Conservation (phyloP, 2,797 vertebrate genomes). For the Avahi laniger region DNA sequence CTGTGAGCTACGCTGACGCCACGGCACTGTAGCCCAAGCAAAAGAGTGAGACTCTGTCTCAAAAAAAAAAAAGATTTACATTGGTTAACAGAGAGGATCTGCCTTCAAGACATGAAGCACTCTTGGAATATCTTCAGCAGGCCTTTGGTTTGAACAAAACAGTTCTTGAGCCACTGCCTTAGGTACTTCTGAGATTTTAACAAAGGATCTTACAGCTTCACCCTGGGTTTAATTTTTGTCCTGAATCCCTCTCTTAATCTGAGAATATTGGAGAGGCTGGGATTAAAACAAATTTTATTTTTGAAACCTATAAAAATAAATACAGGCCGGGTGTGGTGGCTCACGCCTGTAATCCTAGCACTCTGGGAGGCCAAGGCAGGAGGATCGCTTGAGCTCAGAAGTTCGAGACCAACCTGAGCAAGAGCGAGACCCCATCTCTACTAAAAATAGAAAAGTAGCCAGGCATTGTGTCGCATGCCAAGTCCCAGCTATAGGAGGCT, state of each 20-base stretch:
- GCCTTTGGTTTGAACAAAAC: not conserved
- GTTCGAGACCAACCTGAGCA: too few species aligned
- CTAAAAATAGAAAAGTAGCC: too few species aligned
- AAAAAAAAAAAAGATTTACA: not conserved
- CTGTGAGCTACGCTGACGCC: too few species aligned
- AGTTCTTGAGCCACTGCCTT: not conserved
- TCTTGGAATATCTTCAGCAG: not conserved
- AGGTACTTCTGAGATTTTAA: not conserved
- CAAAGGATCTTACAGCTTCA: not conserved
- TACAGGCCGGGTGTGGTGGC: too few species aligned
- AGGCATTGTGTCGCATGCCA: too few species aligned
- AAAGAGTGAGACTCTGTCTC: too few species aligned
- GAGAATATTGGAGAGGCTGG: not conserved
- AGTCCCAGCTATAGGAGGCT: too few species aligned
- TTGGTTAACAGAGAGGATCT: not conserved
- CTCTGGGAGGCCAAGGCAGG: too few species aligned
- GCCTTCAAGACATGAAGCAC: not conserved
- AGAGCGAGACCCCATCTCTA: too few species aligned
- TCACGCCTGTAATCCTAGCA: too few species aligned
- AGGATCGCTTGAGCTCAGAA: too few species aligned
- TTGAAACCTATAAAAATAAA: not conserved
- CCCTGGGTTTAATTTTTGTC: not conserved
- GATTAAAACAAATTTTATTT: constrained; percentile 9
- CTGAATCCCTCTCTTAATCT: not conserved
- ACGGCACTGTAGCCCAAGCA: too few species aligned